Percentiles rank a stretch among this genome's conserved stretches.
These are phyloP conservation scores for Calephelis perditalis DNA, from an alignment of 2,888 invertebrate species.

Conservation along the genomic window DNA sequence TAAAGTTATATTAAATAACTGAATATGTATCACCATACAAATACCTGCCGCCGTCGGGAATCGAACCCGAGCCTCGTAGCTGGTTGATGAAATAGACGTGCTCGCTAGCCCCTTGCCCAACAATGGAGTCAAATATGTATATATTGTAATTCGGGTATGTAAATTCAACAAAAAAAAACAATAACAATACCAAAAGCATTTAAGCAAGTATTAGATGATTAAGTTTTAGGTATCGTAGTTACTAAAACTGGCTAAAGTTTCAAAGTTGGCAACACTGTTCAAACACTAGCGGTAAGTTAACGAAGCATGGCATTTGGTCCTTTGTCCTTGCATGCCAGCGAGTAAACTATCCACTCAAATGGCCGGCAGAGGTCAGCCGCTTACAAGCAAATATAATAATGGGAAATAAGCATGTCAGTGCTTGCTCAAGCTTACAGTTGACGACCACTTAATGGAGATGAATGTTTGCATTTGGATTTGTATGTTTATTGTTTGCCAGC, in stretches of 20 bases:
- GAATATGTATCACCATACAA: no score
- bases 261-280: background rate
- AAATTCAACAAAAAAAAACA: no score
- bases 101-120: no score
- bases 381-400: slow-evolving; percentile 9
- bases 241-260: background rate
- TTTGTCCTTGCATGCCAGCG: background rate
- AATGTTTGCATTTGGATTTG: slow-evolving; percentile 8
- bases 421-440: background rate
- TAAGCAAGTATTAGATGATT: no score
- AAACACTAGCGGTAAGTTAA: slow-evolving; percentile 1
- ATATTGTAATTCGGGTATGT: no score
- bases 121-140: no score
- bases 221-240: no score
- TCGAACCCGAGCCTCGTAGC: no score
- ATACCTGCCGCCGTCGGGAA: no score
- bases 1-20: no score
- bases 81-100: no score
- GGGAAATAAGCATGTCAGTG: slow-evolving; percentile 4
- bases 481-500: background rate
- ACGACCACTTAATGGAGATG: slow-evolving; percentile 6
- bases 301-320: slow-evolving; percentile 5
- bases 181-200: no score
- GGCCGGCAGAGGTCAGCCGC: slow-evolving; percentile 2
- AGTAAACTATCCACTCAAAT: slow-evolving; percentile 1